phyloP scores from a whole-genome alignment of 2,888 invertebrate genomes.

The Agonopterix heracliana region DNA sequence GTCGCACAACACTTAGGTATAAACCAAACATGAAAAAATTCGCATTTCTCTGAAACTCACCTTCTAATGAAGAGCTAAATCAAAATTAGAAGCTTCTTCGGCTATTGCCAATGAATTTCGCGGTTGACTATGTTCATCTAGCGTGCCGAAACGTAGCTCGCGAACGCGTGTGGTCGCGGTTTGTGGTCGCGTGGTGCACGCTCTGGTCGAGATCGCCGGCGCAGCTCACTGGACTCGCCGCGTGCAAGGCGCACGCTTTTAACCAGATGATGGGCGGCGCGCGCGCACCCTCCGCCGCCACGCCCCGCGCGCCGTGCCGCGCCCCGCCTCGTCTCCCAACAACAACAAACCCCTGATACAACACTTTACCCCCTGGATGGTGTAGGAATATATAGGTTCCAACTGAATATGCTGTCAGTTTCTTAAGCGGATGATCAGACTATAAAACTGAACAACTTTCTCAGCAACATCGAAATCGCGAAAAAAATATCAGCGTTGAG shows the following conservation, averaged over 20 bases:
- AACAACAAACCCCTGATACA: slow-evolving; percentile 17
- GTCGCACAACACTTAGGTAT: no score
- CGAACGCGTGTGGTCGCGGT: slow-evolving; percentile 5
- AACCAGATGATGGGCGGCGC: slow-evolving; percentile 57
- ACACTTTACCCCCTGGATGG: no score
- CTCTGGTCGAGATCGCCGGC: slow-evolving; percentile 16
- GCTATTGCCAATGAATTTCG: slow-evolving; percentile 1
- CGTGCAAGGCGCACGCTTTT: slow-evolving; percentile 49
- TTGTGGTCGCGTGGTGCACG: slow-evolving; percentile 2
- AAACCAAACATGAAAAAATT: no score
- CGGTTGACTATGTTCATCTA: neutral
- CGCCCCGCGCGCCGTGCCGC: slow-evolving; percentile 45
- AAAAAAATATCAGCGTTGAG: no score
- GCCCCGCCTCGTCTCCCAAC: slow-evolving; percentile 31
- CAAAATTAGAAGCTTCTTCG: neutral
- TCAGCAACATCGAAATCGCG: no score
- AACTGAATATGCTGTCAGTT: no score
- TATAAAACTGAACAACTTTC: no score
- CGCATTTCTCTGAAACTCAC: slow-evolving; percentile 20
- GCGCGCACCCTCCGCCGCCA: slow-evolving; percentile 36
- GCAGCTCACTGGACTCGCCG: slow-evolving; percentile 25
- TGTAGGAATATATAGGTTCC: no score
- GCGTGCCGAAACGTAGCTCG: neutral
- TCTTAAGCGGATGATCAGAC: no score
- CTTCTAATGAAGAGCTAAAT: slow-evolving; percentile 6